Evolutionary conservation across 2,113 vertebrate species (phyloP).

Genomic region (Mirounga angustirostris): DNA sequence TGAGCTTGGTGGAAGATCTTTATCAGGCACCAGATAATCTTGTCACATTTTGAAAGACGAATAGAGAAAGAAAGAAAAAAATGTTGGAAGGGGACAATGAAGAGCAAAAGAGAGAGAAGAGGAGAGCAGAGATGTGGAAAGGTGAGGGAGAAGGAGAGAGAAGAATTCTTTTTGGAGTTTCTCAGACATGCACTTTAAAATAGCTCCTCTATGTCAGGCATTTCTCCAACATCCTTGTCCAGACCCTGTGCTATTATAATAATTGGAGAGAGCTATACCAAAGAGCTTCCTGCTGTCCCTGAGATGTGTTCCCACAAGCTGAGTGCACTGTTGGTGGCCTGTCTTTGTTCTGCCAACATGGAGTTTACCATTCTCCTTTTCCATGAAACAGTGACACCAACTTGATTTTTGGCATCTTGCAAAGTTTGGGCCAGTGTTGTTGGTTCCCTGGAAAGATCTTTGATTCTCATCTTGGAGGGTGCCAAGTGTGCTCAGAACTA

Average conservation of each 20-base stretch:
- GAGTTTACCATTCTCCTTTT: background rate
- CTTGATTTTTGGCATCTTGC: background rate
- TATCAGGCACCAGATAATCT: slow-evolving; percentile 70
- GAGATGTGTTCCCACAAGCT: background rate
- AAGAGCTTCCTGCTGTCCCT: background rate
- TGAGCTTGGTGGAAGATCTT: slow-evolving; percentile 74
- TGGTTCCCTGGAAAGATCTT: background rate
- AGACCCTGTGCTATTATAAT: background rate
- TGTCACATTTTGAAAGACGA: slow-evolving; percentile 68
- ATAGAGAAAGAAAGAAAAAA: slow-evolving; percentile 19
- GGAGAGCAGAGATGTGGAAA: background rate
- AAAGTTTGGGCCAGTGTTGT: background rate
- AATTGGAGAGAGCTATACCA: background rate
- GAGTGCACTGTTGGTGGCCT: background rate
- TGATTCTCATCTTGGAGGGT: slow-evolving; percentile 19
- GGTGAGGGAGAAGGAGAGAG: background rate
- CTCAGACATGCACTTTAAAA: background rate
- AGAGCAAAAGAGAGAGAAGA: slow-evolving; percentile 11
- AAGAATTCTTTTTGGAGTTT: background rate
- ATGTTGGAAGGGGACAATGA: slow-evolving; percentile 29
- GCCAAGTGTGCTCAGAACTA: background rate
- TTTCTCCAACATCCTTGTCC: background rate
- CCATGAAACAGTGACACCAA: background rate
- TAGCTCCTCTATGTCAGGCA: background rate
- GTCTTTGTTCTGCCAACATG: background rate